These are phyloP conservation scores for Eubasilissa splendida DNA, from an alignment of 2,888 invertebrate genomes.

Conservation along the genomic window DNA sequence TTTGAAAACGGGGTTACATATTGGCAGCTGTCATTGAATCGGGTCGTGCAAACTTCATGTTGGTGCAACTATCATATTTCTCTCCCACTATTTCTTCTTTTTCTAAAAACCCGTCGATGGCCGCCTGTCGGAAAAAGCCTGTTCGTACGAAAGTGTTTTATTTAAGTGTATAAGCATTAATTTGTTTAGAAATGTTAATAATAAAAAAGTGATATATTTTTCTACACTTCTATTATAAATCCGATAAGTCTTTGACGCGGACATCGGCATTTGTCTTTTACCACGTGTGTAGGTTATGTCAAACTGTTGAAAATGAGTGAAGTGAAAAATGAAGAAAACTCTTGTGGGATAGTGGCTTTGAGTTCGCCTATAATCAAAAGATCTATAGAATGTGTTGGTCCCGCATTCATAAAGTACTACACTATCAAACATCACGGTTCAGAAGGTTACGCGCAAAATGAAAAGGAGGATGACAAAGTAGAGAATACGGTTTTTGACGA, in stretches of 20 bases:
- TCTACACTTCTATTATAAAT: constrained; percentile 8
- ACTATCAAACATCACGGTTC: constrained; percentile 71
- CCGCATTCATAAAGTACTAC: constrained; percentile 70
- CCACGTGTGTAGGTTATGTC: constrained; percentile 53
- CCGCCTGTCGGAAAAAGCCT: constrained; percentile 35
- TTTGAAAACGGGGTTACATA: not conserved
- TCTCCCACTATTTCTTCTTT: not conserved
- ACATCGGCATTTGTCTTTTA: constrained; percentile 23
- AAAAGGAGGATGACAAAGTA: constrained; percentile 67
- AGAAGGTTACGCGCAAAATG: constrained; percentile 67
- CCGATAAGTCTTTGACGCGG: constrained; percentile 13
- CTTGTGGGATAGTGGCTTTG: constrained; percentile 36
- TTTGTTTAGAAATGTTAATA: constrained; percentile 23
- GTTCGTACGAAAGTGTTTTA: constrained; percentile 6
- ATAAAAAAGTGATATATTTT: constrained; percentile 10
- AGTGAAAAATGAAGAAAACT: constrained; percentile 30
- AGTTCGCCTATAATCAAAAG: constrained; percentile 63
- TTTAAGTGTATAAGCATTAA: constrained; percentile 11
- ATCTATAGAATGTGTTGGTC: constrained; percentile 72
- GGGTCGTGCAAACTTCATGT: constrained; percentile 8
- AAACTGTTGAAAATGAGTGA: constrained; percentile 48
- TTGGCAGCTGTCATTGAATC: constrained; percentile 15
- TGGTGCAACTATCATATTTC: constrained; percentile 33
- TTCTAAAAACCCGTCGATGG: constrained; percentile 25
- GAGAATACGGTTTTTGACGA: constrained; percentile 67